Conservation (phyloP, 1,140 invertebrate genomes). For the Mactra quadrangularis region DNA sequence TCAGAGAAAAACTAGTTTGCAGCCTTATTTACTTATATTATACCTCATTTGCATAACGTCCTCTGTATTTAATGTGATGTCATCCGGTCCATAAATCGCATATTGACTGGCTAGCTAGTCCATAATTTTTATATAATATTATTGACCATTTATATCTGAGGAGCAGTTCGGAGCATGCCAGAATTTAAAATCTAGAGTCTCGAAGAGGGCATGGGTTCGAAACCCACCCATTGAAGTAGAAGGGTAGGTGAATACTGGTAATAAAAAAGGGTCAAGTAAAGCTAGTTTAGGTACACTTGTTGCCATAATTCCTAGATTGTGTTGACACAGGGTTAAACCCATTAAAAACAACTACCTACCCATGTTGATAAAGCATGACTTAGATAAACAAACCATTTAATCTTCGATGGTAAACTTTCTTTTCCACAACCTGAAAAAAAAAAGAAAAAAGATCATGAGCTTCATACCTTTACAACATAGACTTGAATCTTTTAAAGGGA, state of each 20-base stretch:
- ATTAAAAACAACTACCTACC: slow-evolving; percentile 25
- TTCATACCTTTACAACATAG: too few relatives aligned
- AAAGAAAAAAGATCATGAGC: too few relatives aligned
- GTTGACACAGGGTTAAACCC: background rate
- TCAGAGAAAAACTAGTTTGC: too few relatives aligned
- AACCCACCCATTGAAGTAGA: background rate
- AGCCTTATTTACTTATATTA: too few relatives aligned
- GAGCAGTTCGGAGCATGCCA: too few relatives aligned
- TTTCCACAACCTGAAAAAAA: slow-evolving; percentile 17
- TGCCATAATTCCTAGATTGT: background rate
- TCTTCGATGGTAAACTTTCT: slow-evolving; percentile 10
- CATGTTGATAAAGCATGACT: slow-evolving; percentile 46
- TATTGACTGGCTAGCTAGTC: too few relatives aligned
- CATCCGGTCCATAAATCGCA: too few relatives aligned
- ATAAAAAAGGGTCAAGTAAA: background rate
- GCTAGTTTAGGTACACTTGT: background rate
- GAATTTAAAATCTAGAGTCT: background rate
- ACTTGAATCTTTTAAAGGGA: too few relatives aligned
- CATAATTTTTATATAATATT: too few relatives aligned
- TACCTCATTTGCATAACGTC: too few relatives aligned
- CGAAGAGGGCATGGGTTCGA: background rate
- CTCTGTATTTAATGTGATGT: too few relatives aligned
- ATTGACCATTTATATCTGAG: too few relatives aligned
- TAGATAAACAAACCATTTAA: slow-evolving; percentile 38
- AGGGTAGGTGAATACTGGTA: background rate